A percentile compares a stretch with the other conserved stretches of the same genome.
Evolutionary conservation across 2,113 vertebrate genomes (phyloP).

Genomic region (Camelus bactrianus): DNA sequence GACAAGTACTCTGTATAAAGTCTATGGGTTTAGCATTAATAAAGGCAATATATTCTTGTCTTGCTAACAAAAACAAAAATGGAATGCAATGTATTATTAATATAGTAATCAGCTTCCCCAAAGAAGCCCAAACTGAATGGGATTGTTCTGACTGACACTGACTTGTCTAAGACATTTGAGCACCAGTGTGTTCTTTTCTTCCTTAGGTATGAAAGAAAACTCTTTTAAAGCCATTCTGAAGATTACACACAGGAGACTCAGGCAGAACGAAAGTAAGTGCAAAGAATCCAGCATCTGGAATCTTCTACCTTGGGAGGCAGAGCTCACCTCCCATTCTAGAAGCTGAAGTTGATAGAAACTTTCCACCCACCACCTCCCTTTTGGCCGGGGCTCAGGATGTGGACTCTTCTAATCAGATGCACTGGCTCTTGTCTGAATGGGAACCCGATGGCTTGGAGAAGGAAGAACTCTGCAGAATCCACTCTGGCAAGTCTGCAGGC

Average conservation of each 20-base stretch:
- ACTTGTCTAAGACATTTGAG: background rate
- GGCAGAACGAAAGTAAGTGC: background rate
- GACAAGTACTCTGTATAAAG: conserved; percentile 50
- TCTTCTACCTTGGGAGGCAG: background rate
- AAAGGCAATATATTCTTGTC: conserved; percentile 66
- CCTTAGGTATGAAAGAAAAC: background rate
- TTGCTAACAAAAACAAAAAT: conserved; percentile 51
- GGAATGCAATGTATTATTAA: conserved; percentile 56
- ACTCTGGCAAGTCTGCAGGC: background rate
- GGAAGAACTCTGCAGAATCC: background rate
- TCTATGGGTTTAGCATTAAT: conserved; percentile 61
- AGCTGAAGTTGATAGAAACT: background rate
- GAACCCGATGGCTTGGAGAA: background rate
- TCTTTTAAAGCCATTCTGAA: background rate
- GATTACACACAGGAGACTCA: background rate
- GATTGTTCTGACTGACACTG: background rate
- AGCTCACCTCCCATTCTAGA: background rate
- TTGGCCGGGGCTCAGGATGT: background rate
- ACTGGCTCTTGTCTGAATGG: background rate
- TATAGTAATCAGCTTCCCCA: conserved; percentile 6
- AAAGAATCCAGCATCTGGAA: background rate
- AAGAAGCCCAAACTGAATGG: background rate
- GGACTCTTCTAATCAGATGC: background rate
- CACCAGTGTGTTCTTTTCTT: background rate
- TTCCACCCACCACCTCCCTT: background rate